These are phyloP conservation scores for Todiramphus chloris DNA, from an alignment of 2,113 vertebrate species.

Conservation along the genomic window DNA sequence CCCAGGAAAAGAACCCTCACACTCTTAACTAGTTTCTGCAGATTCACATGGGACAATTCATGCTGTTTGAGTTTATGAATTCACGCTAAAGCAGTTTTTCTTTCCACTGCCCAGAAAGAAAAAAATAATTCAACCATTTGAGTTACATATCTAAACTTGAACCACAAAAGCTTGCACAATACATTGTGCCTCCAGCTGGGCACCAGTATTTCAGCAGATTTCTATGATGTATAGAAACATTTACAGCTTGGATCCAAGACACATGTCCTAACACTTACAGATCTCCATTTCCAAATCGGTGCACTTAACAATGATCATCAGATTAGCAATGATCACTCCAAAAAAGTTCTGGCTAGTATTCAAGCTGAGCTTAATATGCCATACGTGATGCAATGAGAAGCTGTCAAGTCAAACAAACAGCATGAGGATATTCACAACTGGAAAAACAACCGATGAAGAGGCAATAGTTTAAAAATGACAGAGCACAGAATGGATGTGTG, in stretches of 20 bases:
- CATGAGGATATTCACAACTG: neutral
- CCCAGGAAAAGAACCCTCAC: neutral
- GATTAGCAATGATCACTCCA: neutral
- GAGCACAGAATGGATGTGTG: neutral
- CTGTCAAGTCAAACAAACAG: neutral
- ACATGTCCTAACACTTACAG: neutral
- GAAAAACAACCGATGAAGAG: neutral
- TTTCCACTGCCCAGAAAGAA: neutral
- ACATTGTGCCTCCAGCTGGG: neutral
- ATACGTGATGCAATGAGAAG: neutral
- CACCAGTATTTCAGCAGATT: neutral
- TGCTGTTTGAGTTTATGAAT: neutral
- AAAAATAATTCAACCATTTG: neutral
- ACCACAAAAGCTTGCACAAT: neutral
- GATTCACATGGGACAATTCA: neutral
- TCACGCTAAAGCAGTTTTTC: neutral
- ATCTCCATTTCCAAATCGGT: neutral
- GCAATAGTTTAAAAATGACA: constrained; percentile 3
- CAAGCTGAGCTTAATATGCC: neutral
- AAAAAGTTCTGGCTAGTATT: neutral
- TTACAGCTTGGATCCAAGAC: neutral
- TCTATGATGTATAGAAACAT: neutral
- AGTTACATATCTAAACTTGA: neutral
- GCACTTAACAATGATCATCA: neutral
- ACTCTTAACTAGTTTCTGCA: neutral